Conservation (phyloP, 1,140 invertebrate species). For the Drosophila busckii region DNA sequence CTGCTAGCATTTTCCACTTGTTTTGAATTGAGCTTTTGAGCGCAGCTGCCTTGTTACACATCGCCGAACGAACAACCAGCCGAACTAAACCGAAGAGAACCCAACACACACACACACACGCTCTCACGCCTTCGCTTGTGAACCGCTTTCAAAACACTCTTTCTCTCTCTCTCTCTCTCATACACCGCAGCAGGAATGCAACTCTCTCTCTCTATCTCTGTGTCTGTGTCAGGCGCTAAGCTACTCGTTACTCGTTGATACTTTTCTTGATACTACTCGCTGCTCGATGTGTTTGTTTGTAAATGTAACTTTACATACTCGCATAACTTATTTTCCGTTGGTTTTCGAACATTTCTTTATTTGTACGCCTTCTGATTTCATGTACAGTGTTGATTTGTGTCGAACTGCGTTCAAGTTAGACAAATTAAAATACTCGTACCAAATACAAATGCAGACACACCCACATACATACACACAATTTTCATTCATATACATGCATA, state of each 20-base stretch:
- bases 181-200: no score
- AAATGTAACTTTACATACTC: no score
- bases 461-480: background rate
- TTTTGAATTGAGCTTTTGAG: slow-evolving; percentile 5
- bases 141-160: no score
- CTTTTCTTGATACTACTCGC: no score
- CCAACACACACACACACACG: slow-evolving; percentile 4
- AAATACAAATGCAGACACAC: slow-evolving; percentile 15
- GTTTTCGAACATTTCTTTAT: slow-evolving; percentile 68
- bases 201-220: no score
- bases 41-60: slow-evolving; percentile 69
- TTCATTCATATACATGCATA: background rate
- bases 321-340: slow-evolving; percentile 6
- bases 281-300: slow-evolving; percentile 2
- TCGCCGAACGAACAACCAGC: slow-evolving; percentile 66
- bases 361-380: slow-evolving; percentile 54
- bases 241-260: no score
- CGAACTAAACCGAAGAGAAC: slow-evolving; percentile 11
- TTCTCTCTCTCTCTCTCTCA: no score
- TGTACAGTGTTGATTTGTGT: slow-evolving; percentile 49
- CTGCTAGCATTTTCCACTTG: background rate
- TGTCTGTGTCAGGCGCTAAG: no score
- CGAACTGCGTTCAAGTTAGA: slow-evolving; percentile 28
- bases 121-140: background rate
- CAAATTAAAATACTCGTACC: slow-evolving; percentile 33